Conservation (phyloP, 1,140 invertebrate species). For the Odontomachus brunneus region DNA sequence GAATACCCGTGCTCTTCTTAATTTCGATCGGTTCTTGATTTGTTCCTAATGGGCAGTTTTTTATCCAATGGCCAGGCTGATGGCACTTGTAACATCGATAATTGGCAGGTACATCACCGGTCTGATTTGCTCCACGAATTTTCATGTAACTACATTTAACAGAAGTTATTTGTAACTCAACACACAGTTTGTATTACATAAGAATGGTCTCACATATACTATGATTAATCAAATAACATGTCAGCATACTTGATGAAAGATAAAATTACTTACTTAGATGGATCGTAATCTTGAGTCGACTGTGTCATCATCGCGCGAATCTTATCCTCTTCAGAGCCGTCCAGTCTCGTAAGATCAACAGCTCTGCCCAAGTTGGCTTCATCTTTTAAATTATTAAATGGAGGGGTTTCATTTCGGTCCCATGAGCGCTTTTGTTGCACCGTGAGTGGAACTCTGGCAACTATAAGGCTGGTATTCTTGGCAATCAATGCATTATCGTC, state of each 20-base stretch:
- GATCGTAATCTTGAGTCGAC: conserved; percentile 98
- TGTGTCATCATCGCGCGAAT: conserved; percentile 98
- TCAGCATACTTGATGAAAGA: not conserved
- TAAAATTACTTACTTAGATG: conserved; percentile 91
- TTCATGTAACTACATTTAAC: conserved; percentile 91
- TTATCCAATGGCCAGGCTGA: conserved; percentile 97
- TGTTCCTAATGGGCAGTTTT: conserved; percentile 93
- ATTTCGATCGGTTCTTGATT: conserved; percentile 91
- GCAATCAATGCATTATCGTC: conserved; percentile 96
- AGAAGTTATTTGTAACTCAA: not conserved
- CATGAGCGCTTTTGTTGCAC: conserved; percentile 91
- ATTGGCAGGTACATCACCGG: conserved; percentile 94
- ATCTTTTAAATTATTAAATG: conserved; percentile 85
- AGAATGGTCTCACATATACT: not conserved
- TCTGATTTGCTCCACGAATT: conserved; percentile 93
- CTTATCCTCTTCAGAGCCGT: conserved; percentile 98
- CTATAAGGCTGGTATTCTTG: conserved; percentile 98
- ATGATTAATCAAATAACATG: not conserved
- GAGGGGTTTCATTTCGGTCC: conserved; percentile 85
- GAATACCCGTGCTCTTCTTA: conserved; percentile 98
- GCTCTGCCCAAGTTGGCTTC: conserved; percentile 87
- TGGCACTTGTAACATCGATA: conserved; percentile 98
- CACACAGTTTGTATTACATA: not conserved
- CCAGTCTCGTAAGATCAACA: conserved; percentile 95
- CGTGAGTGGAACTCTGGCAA: conserved; percentile 95